phyloP scores from a whole-genome alignment of 2,797 vertebrate species.

The Coracias cyanogaster region DNA sequence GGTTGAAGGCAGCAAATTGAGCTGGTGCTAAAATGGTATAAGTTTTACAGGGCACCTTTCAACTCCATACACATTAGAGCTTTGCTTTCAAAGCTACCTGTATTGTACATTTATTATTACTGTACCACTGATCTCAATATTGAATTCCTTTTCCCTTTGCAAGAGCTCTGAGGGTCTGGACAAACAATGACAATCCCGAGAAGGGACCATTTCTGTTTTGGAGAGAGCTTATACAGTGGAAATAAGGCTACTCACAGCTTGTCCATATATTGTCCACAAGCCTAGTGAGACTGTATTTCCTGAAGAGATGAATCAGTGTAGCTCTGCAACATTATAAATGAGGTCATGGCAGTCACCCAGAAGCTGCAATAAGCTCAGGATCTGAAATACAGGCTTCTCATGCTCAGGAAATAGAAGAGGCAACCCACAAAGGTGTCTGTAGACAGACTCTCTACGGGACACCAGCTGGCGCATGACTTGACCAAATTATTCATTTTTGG shows the following conservation, averaged over 20 bases:
- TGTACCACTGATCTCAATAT: neutral
- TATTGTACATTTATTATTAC: neutral
- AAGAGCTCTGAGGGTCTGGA: neutral
- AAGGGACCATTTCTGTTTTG: neutral
- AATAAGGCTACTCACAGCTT: neutral
- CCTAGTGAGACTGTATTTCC: conserved; percentile 59
- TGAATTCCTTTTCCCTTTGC: neutral
- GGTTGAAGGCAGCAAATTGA: neutral
- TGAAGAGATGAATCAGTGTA: conserved; percentile 71
- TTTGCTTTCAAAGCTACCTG: neutral
- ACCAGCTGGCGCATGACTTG: conserved; percentile 35
- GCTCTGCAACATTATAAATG: conserved; percentile 16
- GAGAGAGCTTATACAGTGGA: neutral
- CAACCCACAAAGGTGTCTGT: conserved; percentile 75
- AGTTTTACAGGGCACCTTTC: neutral
- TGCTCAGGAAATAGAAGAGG: conserved; percentile 77
- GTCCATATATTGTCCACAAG: neutral
- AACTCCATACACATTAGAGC: neutral
- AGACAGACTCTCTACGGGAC: conserved; percentile 77
- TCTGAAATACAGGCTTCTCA: conserved; percentile 67
- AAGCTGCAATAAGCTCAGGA: conserved; percentile 72
- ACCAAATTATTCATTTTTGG: conserved; percentile 61
- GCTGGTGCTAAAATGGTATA: neutral
- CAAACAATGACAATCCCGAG: neutral
- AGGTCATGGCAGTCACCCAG: conserved; percentile 70